phyloP scores from a whole-genome alignment of 2,113 vertebrate genomes.

The Columba livia region DNA sequence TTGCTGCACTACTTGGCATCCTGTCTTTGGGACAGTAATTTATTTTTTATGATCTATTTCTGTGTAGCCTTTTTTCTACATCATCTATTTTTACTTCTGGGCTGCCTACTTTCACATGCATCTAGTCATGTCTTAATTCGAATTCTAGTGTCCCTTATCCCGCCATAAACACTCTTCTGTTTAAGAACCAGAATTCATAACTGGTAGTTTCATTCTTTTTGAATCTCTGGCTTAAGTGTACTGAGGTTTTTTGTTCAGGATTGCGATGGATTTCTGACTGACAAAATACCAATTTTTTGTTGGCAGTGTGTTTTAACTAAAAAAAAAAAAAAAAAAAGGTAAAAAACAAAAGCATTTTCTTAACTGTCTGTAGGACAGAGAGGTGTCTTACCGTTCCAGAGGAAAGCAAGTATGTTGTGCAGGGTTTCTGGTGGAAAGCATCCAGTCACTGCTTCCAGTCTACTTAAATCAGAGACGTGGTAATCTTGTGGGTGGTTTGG shows the following conservation, averaged over 20 bases:
- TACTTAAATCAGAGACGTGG: neutral
- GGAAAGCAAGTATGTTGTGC: neutral
- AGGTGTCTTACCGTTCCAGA: neutral
- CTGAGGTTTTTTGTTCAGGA: neutral
- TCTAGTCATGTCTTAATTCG: neutral
- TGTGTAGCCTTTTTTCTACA: neutral
- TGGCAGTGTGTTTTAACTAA: neutral
- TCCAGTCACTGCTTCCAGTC: neutral
- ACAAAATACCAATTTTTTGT: conserved; percentile 19
- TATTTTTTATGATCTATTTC: conserved; percentile 35
- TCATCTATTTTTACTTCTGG: neutral
- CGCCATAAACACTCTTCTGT: neutral
- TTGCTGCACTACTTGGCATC: neutral
- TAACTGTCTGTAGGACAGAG: neutral
- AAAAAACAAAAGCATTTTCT: neutral
- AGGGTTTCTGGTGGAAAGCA: neutral
- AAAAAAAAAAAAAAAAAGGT: neutral
- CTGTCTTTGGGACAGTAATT: conserved; percentile 8
- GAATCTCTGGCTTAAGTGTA: neutral
- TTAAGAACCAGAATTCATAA: conserved; percentile 17
- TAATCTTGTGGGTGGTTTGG: neutral
- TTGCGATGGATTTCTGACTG: neutral
- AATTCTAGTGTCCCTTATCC: neutral
- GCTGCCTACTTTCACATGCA: neutral
- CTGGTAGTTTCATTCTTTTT: conserved; percentile 4